Base-by-base conservation (phyloP, 92 coral and sea anemone species). In the Paragorgia papillata region DNA sequence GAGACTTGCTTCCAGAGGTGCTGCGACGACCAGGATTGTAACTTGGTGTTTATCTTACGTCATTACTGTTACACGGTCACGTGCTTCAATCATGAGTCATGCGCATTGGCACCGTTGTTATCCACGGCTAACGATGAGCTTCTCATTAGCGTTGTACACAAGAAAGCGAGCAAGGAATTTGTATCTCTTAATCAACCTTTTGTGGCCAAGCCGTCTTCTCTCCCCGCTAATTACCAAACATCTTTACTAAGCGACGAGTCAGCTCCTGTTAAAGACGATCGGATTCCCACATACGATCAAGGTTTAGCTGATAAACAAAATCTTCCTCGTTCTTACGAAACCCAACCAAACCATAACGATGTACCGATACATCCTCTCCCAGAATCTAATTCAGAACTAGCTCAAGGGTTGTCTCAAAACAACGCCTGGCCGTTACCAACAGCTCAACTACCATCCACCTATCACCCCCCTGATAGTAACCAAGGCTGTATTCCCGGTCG, bases 31-130 rank as follows among this genome's bases (percentile, higher is more conserved):
- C 69, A 64, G 67, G 82, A 85, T 48, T 94, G 98, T 64, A 84
- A 94, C 62, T 91, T 90, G 59, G 94, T 96, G 55, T 90, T 88
- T 68, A 76, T 94, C 92, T 90, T 94, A 46, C 85, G 76, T 55
- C 68, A 81, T 20, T 77, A 91, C 80, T 94, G 98, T 69, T 94
- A 90, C 49, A 89, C 87, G 61, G 95, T 94, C 87, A 86, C 85
- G 66, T 94, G 98, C 77, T 90, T 74, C 71, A 84, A 79, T 57
- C 66, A 82, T 39, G 49, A 53, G 51, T 71, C 78, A 30, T 71
- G 78, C 64, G 78, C 78, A 34, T 71, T 71, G 63, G 37, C 31
- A 17, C 78, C 78, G 19, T 71, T 71, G 64, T 27, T 71, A 12
- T 54, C 78, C 10, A n/a, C n/a, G n/a, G 32, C 65, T 21, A 22